These are phyloP conservation scores for Leucophenga montana DNA, from an alignment of 2,888 invertebrate genomes.

Conservation along the genomic window DNA sequence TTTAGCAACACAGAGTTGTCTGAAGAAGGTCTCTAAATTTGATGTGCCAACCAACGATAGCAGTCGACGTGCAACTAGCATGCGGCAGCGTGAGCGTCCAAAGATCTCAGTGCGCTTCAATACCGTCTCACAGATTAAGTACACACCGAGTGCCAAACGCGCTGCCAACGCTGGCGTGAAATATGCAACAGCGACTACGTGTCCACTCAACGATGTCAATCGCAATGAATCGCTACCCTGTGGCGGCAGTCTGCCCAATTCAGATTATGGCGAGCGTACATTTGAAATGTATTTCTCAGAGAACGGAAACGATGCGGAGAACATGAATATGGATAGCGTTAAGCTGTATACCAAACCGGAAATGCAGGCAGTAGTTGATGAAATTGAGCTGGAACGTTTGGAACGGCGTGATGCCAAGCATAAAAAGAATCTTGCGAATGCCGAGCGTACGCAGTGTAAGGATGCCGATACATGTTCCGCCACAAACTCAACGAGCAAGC, in stretches of 20 bases:
- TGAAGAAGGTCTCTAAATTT: conserved; percentile 70
- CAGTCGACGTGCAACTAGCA: conserved; percentile 78
- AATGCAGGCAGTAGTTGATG: conserved; percentile 67
- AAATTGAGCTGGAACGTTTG: conserved; percentile 64
- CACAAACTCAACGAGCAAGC: conserved; percentile 63
- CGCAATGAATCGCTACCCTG: conserved; percentile 43
- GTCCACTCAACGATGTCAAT: conserved; percentile 55
- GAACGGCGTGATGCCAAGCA: conserved; percentile 57
- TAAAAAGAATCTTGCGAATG: conserved; percentile 69
- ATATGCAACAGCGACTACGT: conserved; percentile 39
- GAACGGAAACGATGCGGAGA: conserved; percentile 77
- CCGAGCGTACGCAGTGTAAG: conserved; percentile 53
- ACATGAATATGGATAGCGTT: conserved; percentile 76
- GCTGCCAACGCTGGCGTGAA: conserved; percentile 44
- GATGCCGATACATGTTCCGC: conserved; percentile 32
- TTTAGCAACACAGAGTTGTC: conserved; percentile 67
- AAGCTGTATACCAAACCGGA: conserved; percentile 75
- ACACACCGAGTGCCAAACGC: conserved; percentile 68
- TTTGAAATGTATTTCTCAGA: conserved; percentile 78
- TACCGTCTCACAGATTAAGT: conserved; percentile 71
- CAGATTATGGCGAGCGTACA: conserved; percentile 75
- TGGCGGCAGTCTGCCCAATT: conserved; percentile 65
- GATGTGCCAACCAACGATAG: conserved; percentile 50
- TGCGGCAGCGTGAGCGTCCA: conserved; percentile 75
- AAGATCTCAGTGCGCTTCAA: conserved; percentile 73